Base-by-base conservation (phyloP, 2,113 vertebrate genomes). In the Mola mola region DNA sequence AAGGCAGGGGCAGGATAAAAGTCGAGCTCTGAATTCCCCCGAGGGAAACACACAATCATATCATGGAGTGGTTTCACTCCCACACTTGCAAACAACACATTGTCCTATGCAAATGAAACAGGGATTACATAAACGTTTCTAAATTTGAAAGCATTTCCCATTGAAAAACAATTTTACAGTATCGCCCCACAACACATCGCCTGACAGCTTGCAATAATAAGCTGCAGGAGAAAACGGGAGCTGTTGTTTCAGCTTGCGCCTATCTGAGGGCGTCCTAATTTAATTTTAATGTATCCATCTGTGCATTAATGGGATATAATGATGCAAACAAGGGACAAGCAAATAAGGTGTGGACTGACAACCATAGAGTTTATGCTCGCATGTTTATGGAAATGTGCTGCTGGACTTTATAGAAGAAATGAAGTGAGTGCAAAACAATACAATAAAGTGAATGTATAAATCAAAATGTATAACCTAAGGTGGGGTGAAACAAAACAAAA, bases 71-170 rank as follows among this genome's bases (percentile, higher is more conserved):
- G 56, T 56, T 73, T 68, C 56, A n/a, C 76, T 70, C 42, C 61
- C 33, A 20, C 53, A 36, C 58, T 31, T 6, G 12, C 48, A 65
- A 65, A 68, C 63, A 53, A 44, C 59, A 76, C 65, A 67, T 21
- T 47, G 55, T 37, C 61, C 22, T 59, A 82, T 81, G 76, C 76
- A 87, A 87, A 89, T 84, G 72, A 51, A 51, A 66, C 59, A 52
- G 51, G 50, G 68, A 86, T 86, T 80, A 83, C 75, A 81, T 75
- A 74, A 85, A 84, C 55, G 72, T 66, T 66, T 72, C 31, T n/a
- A 41, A 75, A 75, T 83, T 46, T 36, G 4, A 79, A 60, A 49
- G 41, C 22, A 13, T 33, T 72, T 74, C 53, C 40, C 46, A 44
- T 19, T 55, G 42, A 78, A 82, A 86, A 84, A 85, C 60, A 65